Base-by-base conservation (phyloP, 1,140 invertebrate species). In the Tetramorium simillimum region DNA sequence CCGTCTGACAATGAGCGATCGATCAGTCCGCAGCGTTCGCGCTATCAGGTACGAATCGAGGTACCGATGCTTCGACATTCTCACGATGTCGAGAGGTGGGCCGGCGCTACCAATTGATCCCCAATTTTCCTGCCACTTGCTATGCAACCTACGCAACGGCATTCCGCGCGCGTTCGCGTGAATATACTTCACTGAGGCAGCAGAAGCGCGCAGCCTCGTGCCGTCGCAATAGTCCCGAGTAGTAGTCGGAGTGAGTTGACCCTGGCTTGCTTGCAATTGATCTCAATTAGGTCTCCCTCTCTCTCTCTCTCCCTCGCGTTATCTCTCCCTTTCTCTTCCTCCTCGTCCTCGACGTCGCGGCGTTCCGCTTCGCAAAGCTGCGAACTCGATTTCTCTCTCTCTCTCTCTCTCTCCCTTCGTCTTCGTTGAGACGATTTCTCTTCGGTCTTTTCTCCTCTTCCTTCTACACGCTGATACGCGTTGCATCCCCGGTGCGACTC, bases 181-280 rank as follows among this genome's bases (percentile, higher is more conserved):
- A 80, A 67, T 69, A 69, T 51, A 53, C 53, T 75, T 80, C 62
- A 70, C 63, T 75, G 77, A 53, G 63, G n/a, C 65, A 76, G 81
- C 80, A 84, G 65, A 85, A 62, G 62, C 72, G 76, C 65, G 63
- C 37, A 43, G 73, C 77, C 49, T 85, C 76, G 65, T 80, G 62
- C 65, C 78, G 70, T 73, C 86, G 85, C 82, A 82, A 89, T 78
- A 80, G 85, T 90, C 69, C 65, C 85, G 84, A 80, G 77, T 69
- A 53, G 62, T 51, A 56, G 77, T 81, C 77, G 16, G 76, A 91
- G 90, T 91, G 87, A 92, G 91, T 94, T 94, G 93, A 94, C 93
- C 93, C 93, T 93, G 91, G 92, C 90, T 92, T 90, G 92, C 90
- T 91, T 91, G 93, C 93, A 94, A 94, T 94, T 94, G 93, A 94